Evolutionary conservation across 2,797 vertebrate genomes (phyloP).

Genomic region (Masticophis lateralis): DNA sequence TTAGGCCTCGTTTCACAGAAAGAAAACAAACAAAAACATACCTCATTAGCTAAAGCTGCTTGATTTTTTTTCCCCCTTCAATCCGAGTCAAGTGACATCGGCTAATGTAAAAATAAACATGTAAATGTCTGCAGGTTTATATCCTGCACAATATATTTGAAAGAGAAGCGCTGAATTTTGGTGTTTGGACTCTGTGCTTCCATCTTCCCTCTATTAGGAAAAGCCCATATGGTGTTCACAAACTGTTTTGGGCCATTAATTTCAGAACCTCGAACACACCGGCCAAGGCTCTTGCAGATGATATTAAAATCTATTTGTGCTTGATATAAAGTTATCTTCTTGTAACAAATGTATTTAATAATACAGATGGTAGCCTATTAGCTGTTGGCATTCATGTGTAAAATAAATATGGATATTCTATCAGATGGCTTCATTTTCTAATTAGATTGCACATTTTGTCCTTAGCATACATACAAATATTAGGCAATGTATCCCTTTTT

Average conservation of each 20-base stretch:
- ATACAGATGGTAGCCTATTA: constrained; percentile 20
- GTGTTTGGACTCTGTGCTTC: constrained; percentile 13
- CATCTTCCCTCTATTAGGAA: background rate
- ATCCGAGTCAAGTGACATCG: background rate
- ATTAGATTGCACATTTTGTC: constrained; percentile 4
- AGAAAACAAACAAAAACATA: background rate
- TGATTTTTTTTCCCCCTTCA: too few species aligned
- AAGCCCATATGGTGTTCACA: background rate
- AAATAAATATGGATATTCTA: constrained; percentile 5
- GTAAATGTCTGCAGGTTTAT: background rate
- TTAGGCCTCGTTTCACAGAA: background rate
- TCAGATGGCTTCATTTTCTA: constrained; percentile 30
- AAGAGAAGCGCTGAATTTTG: constrained; percentile 22
- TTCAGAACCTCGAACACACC: background rate
- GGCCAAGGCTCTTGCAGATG: background rate
- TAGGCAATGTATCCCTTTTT: constrained; percentile 27
- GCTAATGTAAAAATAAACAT: background rate
- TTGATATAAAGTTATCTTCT: background rate
- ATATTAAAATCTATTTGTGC: background rate
- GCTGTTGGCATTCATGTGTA: constrained; percentile 27
- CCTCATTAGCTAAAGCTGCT: background rate
- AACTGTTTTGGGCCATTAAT: background rate
- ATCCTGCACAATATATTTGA: constrained; percentile 20
- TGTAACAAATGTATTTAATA: background rate
- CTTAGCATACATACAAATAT: constrained; percentile 14